phyloP scores from a whole-genome alignment of 2,113 vertebrate species.

The Oncorhynchus gorbuscha region DNA sequence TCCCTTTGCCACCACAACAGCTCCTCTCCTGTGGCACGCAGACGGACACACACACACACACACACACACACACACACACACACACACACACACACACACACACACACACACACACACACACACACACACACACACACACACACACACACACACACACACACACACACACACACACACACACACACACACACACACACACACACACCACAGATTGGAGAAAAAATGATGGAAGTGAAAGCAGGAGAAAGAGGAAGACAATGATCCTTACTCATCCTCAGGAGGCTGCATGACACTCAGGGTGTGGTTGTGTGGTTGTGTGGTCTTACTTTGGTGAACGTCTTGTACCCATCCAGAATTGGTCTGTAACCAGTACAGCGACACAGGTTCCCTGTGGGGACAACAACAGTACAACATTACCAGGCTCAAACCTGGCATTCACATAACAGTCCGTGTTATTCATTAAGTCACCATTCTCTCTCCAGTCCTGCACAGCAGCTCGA shows the following conservation, averaged over 20 bases:
- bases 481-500: too few species aligned
- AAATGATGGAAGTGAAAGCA: too few species aligned
- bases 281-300: background rate
- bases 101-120: background rate
- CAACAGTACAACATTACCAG: background rate
- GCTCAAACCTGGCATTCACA: background rate
- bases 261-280: too few species aligned
- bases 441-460: too few species aligned
- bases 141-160: background rate
- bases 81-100: background rate
- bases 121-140: background rate
- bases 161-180: background rate
- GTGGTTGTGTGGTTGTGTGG: background rate
- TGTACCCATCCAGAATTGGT: slow-evolving; percentile 85
- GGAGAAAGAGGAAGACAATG: too few species aligned
- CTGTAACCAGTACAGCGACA: slow-evolving; percentile 89
- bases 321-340: slow-evolving; percentile 83
- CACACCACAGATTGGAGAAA: background rate
- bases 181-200: background rate
- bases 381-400: slow-evolving; percentile 72
- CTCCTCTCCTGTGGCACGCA: slow-evolving; percentile 34
- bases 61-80: background rate
- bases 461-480: too few species aligned
- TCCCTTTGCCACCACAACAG: slow-evolving; percentile 71
- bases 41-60: background rate